Evolutionary conservation across 1,140 invertebrate genomes (phyloP), one percentile per base, ranked within the genome.

Genomic region (Halictus rubicundus): DNA sequence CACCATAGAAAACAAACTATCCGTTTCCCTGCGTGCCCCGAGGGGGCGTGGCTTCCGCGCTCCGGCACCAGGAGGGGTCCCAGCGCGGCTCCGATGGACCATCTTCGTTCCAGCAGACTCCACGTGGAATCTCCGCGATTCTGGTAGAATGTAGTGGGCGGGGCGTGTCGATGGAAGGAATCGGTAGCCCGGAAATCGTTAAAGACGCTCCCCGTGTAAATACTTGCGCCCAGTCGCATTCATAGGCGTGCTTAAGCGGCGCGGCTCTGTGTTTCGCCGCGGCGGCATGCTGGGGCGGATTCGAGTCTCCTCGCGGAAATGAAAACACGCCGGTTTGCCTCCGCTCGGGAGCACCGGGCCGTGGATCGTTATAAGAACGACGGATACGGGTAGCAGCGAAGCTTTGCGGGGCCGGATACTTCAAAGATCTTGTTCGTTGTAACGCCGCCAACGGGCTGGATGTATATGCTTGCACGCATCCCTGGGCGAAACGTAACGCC

Each of bases 341-440:
- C 60, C 49, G 12, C 14, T 25, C 39, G 39, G 2, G 39, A 52
- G 42, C 57, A 73, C 5, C 4, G 23, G 23, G 42, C 14, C 21
- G 39, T 39, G 37, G 69, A 70, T 84, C 81, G 46, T 83, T 83
- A 83, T 25, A 73, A 68, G 39, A 46, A 54, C 10, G 32, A 71
- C 27, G 64, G 60, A 42, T 70, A 49, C 64, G 49, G 54, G 16
- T 16, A 39, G 32, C n/a, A 39, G 32, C n/a, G n/a, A 39, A 78
- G 21, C 78, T 81, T 61, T 16, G 57, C 60, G 52, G 49, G 42
- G 68, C 37, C 59, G 21, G 16, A 25, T 27, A 16, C 65, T 69
- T 49, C 19, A 69, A 69, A 69, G 74, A 77, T 69, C 25, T 76
- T 59, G 10, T 61, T 61, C 42, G 75, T 61, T 70, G 21, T 12